phyloP scores from a whole-genome alignment of 2,888 invertebrate species.

The Scaptomyza tumidula region DNA sequence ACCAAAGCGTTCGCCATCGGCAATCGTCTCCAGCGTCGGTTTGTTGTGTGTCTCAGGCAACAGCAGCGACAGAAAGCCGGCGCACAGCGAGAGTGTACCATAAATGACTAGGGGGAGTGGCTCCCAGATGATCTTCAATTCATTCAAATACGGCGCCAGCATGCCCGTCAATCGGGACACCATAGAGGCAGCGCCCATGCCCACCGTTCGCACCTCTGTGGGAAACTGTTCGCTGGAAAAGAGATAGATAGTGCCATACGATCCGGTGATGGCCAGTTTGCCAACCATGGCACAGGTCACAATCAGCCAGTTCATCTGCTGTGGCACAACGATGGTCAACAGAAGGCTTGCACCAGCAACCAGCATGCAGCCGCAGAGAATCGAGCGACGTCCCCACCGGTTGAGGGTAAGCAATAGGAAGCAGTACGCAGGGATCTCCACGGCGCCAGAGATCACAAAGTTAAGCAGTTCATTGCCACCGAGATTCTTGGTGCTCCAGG shows the following conservation, averaged over 20 bases:
- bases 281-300: constrained; percentile 89
- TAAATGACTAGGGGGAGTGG: constrained; percentile 91
- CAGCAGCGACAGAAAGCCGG: constrained; percentile 89
- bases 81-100: constrained; percentile 89
- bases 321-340: constrained; percentile 86
- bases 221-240: constrained; percentile 91
- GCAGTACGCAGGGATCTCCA: constrained; percentile 90
- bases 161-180: constrained; percentile 91
- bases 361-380: constrained; percentile 89
- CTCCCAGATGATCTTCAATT: constrained; percentile 86
- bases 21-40: constrained; percentile 91
- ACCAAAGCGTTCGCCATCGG: constrained; percentile 90
- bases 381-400: constrained; percentile 88
- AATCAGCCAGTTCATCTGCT: constrained; percentile 85
- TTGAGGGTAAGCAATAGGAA: constrained; percentile 89
- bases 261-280: constrained; percentile 89
- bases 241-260: constrained; percentile 90
- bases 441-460: constrained; percentile 90
- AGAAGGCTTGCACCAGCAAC: constrained; percentile 87
- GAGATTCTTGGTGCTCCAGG: constrained; percentile 90
- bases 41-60: constrained; percentile 92
- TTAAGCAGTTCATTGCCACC: constrained; percentile 90
- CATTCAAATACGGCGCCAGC: constrained; percentile 90
- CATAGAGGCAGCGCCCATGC: constrained; percentile 94
- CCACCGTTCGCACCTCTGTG: constrained; percentile 92